phyloP scores from a whole-genome alignment of 1,140 invertebrate species.

The Drosophila kohkoa region DNA sequence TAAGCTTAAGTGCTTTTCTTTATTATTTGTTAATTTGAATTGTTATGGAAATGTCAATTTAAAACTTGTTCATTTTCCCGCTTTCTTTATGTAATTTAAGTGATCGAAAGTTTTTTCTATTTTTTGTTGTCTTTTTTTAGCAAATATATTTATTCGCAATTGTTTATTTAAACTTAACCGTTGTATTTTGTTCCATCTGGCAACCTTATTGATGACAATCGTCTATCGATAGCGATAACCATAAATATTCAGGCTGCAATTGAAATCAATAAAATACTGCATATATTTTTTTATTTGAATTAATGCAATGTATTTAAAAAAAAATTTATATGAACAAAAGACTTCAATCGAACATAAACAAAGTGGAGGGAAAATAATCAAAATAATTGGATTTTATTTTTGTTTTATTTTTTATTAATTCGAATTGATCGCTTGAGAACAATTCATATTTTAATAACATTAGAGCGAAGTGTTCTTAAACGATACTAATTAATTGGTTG shows the following conservation, averaged over 20 bases:
- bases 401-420: slow-evolving; percentile 14
- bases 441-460: slow-evolving; percentile 22
- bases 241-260: no score
- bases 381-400: slow-evolving; percentile 36
- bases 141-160: no score
- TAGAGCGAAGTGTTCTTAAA: slow-evolving; percentile 17
- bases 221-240: not conserved
- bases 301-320: slow-evolving; percentile 15
- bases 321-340: not conserved
- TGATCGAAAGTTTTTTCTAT: no score
- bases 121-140: no score
- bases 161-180: no score
- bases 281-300: slow-evolving; percentile 8
- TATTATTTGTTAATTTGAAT: no score
- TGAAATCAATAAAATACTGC: slow-evolving; percentile 6
- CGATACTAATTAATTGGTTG: slow-evolving; percentile 30
- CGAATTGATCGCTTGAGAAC: slow-evolving; percentile 20
- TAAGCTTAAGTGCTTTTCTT: not conserved
- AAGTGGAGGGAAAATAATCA: slow-evolving; percentile 10
- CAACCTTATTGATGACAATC: not conserved
- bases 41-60: no score
- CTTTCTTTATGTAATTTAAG: no score
- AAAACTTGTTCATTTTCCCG: no score
- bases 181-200: no score
- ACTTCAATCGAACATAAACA: slow-evolving; percentile 1